Percentiles rank a stretch among this genome's conserved stretches.
phyloP scores from a whole-genome alignment of 2,888 invertebrate genomes.

The Mesoligia furuncula region DNA sequence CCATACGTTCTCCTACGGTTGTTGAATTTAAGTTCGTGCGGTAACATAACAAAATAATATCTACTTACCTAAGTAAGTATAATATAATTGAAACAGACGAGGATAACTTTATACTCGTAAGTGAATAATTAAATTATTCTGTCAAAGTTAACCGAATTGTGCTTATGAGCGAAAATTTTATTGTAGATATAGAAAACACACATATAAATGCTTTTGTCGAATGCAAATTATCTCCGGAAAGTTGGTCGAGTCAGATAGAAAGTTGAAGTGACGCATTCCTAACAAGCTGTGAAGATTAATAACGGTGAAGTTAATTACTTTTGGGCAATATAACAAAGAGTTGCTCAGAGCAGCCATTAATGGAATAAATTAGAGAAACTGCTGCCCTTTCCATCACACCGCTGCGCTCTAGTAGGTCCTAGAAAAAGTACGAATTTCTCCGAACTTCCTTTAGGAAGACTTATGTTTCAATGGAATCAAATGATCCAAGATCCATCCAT shows the following conservation, averaged over 20 bases:
- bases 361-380: conserved; percentile 74
- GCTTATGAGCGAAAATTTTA: neutral
- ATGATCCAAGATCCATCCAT: too few relatives aligned
- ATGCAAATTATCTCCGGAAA: conserved; percentile 56
- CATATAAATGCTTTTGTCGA: conserved; percentile 26
- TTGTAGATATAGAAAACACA: conserved; percentile 14
- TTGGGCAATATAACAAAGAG: conserved; percentile 69
- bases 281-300: conserved; percentile 76
- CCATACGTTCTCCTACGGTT: neutral
- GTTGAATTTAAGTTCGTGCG: neutral
- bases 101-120: conserved; percentile 24
- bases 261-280: conserved; percentile 68
- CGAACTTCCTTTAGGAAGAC: conserved; percentile 1
- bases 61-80: neutral
- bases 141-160: neutral
- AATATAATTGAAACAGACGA: neutral
- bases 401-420: conserved; percentile 13
- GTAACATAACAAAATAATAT: conserved; percentile 6
- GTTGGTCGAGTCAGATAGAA: conserved; percentile 57
- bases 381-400: conserved; percentile 27
- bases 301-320: conserved; percentile 77
- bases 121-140: conserved; percentile 25
- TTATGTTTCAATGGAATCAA: neutral
- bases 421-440: neutral
- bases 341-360: conserved; percentile 66